phyloP scores from a whole-genome alignment of 2,113 vertebrate species.

The Ranitomeya variabilis region DNA sequence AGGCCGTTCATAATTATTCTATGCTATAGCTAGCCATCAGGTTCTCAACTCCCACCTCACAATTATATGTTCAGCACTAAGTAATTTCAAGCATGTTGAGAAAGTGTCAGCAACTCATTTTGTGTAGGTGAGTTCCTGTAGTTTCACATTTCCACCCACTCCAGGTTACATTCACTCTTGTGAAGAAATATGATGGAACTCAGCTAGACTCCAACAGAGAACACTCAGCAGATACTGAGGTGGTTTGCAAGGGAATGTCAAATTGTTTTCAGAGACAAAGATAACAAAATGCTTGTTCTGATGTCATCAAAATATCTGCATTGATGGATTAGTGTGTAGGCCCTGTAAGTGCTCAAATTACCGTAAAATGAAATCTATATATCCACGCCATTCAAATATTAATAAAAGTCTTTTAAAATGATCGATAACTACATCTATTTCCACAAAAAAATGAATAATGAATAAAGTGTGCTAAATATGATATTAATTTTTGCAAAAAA shows the following conservation, averaged over 20 bases:
- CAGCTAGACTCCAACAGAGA: neutral
- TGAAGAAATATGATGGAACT: neutral
- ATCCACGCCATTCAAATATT: neutral
- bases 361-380: neutral
- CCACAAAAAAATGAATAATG: too few species aligned
- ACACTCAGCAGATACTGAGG: neutral
- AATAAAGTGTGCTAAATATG: too few species aligned
- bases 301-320: neutral
- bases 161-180: neutral
- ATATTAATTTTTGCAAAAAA: too few species aligned
- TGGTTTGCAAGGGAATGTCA: neutral
- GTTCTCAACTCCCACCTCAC: neutral
- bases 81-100: neutral
- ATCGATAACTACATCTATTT: too few species aligned
- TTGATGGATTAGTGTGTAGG: neutral
- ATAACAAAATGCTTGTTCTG: neutral
- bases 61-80: neutral
- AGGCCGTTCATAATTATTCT: neutral
- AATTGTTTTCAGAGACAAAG: neutral
- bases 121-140: conserved; percentile 5
- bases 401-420: too few species aligned
- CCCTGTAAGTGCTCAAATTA: neutral
- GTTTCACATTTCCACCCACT: conserved; percentile 27
- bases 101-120: neutral
- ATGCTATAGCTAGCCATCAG: neutral